Base-by-base conservation (phyloP, 2,797 vertebrate genomes). In the Schizothorax lantsangensis region DNA sequence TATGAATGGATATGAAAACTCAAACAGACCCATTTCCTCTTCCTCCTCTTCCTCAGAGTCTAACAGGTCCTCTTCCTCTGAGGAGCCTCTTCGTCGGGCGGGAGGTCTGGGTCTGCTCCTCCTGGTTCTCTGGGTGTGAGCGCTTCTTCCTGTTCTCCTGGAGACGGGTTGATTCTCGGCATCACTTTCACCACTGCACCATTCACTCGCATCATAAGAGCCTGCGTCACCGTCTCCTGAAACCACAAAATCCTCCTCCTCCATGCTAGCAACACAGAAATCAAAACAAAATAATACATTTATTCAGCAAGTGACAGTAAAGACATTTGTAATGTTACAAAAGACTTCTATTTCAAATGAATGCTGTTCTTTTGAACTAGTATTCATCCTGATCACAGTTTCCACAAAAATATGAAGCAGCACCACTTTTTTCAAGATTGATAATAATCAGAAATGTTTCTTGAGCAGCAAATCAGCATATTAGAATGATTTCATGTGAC, bases 211-310 rank as follows among this genome's bases (percentile, higher is more conserved):
- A 1, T 96, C 95, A 0, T 95, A 94, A 3, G 96, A 97, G 0
- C 93, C 95, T 0, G 89, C 96, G 0, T 98, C 97, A 33, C 96
- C 97, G 2, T 96, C 96, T 8, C 96, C 98, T 0, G 97, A 98
- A 1, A 95, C 95, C 21, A 94, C 96, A 84, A 98, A 98, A 3
- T 96, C 96, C 78, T 98, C 98, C 90, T 98, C 98, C 89, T 98
- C 97, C 54, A 97, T 96, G 87, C 97, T 99, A 91, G 45, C 30
- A 19, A 9, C 30, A 33, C 0, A 21, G 45, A 74, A 33, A 74
- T 12, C 11, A 11, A 77, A 64, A 54, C 11, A 23, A 59, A 10
- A 45, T 36, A n/a, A 64, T 8, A 23, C 30, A 3, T 8, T 68
- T 30, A 79, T 23, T 78, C 9, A 59, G 19, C 8, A 72, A 40